phyloP scores from a whole-genome alignment of 2,113 vertebrate species.

The Chamaetylas fuelleborni region DNA sequence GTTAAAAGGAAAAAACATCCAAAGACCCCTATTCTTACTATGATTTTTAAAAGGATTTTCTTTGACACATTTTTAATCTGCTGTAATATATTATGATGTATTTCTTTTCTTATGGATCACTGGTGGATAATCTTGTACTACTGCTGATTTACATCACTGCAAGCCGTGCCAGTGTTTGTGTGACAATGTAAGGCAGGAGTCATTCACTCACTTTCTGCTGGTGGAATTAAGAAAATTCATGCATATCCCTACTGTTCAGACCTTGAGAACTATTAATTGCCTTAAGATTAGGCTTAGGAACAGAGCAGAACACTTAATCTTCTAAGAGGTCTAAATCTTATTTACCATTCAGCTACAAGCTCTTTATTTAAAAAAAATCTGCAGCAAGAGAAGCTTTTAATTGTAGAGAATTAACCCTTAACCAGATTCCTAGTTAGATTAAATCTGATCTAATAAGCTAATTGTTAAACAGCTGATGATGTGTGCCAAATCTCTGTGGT shows the following conservation, averaged over 20 bases:
- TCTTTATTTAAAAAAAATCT: neutral
- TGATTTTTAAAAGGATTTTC: neutral
- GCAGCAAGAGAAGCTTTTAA: neutral
- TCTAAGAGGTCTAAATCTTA: conserved; percentile 47
- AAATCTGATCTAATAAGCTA: neutral
- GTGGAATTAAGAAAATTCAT: conserved; percentile 35
- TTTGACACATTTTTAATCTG: neutral
- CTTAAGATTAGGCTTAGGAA: conserved; percentile 42
- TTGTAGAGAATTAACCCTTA: neutral
- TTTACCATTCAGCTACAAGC: conserved; percentile 28
- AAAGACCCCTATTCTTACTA: neutral
- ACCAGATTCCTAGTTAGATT: neutral
- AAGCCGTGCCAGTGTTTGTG: neutral
- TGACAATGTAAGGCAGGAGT: neutral
- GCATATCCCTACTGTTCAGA: neutral
- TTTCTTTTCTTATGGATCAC: neutral
- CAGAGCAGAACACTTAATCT: conserved; percentile 55
- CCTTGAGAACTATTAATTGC: conserved; percentile 41
- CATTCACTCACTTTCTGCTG: neutral
- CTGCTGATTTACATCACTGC: neutral
- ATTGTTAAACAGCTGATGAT: neutral
- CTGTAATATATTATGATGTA: neutral
- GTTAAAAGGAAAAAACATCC: neutral
- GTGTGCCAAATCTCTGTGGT: neutral
- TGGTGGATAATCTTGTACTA: neutral